Percentiles rank a stretch among this genome's conserved stretches.
Conservation (phyloP, 2,888 invertebrate species). For the Parnassius apollo region DNA sequence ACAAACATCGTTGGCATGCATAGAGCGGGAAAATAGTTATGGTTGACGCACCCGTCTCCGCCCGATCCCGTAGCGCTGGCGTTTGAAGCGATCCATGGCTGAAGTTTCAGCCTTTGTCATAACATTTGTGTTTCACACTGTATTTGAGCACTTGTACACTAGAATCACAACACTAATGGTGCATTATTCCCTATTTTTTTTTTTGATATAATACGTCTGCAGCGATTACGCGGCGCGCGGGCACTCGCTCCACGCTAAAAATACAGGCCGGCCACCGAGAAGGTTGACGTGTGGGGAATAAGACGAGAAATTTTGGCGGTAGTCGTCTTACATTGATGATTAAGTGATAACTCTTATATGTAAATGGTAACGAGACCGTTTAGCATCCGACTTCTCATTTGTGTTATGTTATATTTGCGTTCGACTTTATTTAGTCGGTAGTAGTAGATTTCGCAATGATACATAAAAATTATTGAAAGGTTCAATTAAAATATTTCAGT, state of each 20-base stretch:
- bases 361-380: no score
- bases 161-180: constrained; percentile 34
- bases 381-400: no score
- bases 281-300: constrained; percentile 36
- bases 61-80: constrained; percentile 57
- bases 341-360: constrained; percentile 23
- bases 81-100: constrained; percentile 64
- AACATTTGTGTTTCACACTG: constrained; percentile 61
- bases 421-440: no score
- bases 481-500: no score
- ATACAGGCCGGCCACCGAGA: constrained; percentile 44
- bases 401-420: no score
- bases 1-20: constrained; percentile 2
- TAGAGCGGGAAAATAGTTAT: not conserved
- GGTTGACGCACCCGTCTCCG: constrained; percentile 53
- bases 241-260: constrained; percentile 67
- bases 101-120: constrained; percentile 64
- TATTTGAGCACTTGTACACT: constrained; percentile 27
- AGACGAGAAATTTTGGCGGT: constrained; percentile 27
- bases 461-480: no score
- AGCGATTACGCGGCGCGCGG: constrained; percentile 45
- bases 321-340: constrained; percentile 29
- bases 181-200: constrained; percentile 36
- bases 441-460: no score
- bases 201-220: constrained; percentile 38